phyloP scores from a whole-genome alignment of 92 coral and sea anemone genomes.

The Phenganax subtilis region DNA sequence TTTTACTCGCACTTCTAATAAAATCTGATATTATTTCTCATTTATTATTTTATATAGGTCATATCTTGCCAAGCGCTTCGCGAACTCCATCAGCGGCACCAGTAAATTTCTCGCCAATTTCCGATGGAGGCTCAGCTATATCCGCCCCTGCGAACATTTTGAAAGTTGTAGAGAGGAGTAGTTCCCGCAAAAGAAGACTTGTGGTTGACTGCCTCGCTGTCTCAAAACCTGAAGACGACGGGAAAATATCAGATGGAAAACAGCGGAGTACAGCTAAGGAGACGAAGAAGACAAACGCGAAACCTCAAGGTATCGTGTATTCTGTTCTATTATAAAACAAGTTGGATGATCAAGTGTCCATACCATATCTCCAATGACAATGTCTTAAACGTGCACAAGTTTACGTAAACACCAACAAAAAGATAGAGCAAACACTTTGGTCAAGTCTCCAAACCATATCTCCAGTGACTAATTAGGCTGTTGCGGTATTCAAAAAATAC shows the following conservation, averaged over 20 bases:
- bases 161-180: background rate
- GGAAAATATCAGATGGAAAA: background rate
- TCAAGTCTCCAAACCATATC: too few relatives aligned
- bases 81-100: background rate
- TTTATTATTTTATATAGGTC: background rate
- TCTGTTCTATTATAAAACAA: background rate
- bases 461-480: too few relatives aligned
- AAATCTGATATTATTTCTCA: too few relatives aligned
- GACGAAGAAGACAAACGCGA: background rate
- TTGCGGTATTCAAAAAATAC: too few relatives aligned
- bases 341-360: background rate
- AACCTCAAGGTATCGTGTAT: background rate
- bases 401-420: too few relatives aligned
- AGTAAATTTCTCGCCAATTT: background rate
- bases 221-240: background rate
- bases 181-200: slow-evolving; percentile 5
- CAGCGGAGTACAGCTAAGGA: background rate
- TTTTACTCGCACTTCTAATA: too few relatives aligned
- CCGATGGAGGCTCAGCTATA: background rate
- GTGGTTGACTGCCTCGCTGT: background rate
- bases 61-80: background rate
- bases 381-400: too few relatives aligned
- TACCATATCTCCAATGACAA: too few relatives aligned
- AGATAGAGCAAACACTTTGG: too few relatives aligned
- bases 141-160: background rate